A percentile compares a stretch with the other conserved stretches of the same genome.
Evolutionary conservation across 2,888 invertebrate genomes (phyloP).

Genomic region (Aplocera efformata): DNA sequence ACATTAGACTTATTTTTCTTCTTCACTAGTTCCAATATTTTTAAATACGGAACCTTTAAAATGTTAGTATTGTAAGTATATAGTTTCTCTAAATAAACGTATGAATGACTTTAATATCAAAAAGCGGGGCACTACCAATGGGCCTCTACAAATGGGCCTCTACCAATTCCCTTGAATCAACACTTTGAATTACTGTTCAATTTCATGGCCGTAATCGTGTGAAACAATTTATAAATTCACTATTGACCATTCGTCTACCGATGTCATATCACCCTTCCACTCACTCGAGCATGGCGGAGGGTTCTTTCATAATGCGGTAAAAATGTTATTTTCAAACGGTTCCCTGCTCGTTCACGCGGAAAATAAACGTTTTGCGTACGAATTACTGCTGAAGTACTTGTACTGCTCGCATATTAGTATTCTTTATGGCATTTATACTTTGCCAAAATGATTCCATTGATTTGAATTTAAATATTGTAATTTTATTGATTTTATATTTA

Average conservation of each 20-base stretch:
- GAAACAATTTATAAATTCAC: slow-evolving; percentile 40
- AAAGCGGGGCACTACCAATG: too few species aligned
- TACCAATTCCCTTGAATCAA: neutral
- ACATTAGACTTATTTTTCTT: too few species aligned
- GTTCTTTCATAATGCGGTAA: slow-evolving; percentile 62
- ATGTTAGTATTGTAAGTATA: too few species aligned
- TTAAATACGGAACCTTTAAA: too few species aligned
- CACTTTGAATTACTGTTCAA: neutral
- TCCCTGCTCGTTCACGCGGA: slow-evolving; percentile 50
- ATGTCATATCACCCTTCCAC: slow-evolving; percentile 49
- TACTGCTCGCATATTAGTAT: slow-evolving; percentile 28
- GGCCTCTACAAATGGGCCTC: neutral
- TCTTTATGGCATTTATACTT: slow-evolving; percentile 14
- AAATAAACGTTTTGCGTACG: slow-evolving; percentile 54
- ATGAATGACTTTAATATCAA: too few species aligned
- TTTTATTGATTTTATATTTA: too few species aligned
- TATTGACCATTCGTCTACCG: slow-evolving; percentile 44
- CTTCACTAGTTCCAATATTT: too few species aligned
- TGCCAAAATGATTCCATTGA: neutral
- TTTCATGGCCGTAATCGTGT: slow-evolving; percentile 33
- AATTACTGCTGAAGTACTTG: slow-evolving; percentile 12
- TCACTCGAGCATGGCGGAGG: slow-evolving; percentile 53
- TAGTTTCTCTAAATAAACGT: too few species aligned
- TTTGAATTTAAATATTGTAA: neutral
- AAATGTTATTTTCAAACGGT: slow-evolving; percentile 64